These are phyloP conservation scores for Drepanosiphum platanoidis DNA, from an alignment of 2,888 invertebrate species.

Conservation along the genomic window DNA sequence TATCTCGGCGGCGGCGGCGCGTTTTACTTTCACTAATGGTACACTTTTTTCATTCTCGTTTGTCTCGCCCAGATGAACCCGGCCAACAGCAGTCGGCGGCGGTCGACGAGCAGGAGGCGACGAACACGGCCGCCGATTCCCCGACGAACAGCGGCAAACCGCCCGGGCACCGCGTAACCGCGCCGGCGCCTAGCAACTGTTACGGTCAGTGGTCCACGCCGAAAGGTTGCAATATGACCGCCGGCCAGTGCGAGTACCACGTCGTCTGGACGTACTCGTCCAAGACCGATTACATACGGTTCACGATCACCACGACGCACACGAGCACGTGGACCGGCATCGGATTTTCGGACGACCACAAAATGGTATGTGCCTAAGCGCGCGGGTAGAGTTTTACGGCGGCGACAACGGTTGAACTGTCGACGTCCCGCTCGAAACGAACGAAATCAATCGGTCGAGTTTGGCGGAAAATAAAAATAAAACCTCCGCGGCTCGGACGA, in stretches of 20 bases:
- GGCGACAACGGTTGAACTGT: background rate
- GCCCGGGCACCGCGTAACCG: constrained; percentile 24
- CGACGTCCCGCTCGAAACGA: background rate
- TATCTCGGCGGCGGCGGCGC: background rate
- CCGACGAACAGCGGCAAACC: constrained; percentile 10
- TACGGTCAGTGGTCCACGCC: constrained; percentile 84
- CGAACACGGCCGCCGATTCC: constrained; percentile 14
- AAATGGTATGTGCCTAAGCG: constrained; percentile 80
- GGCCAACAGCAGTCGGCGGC: constrained; percentile 42
- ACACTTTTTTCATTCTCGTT: background rate
- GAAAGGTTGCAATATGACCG: constrained; percentile 73
- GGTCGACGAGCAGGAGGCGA: constrained; percentile 26
- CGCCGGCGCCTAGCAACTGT: constrained; percentile 70
- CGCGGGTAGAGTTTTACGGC: too few species aligned
- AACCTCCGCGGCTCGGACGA: background rate
- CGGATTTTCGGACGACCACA: constrained; percentile 84
- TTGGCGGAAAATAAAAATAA: too few species aligned
- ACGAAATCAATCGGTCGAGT: background rate
- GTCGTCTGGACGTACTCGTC: constrained; percentile 81
- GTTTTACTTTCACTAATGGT: background rate
- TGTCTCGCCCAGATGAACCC: constrained; percentile 42
- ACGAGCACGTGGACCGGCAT: constrained; percentile 90
- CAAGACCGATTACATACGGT: constrained; percentile 78
- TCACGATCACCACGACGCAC: constrained; percentile 81
- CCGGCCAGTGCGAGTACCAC: constrained; percentile 80